Percentiles rank a stretch among this genome's conserved stretches.
phyloP scores from a whole-genome alignment of 2,888 invertebrate species.

The Leptopterna dolabrata region DNA sequence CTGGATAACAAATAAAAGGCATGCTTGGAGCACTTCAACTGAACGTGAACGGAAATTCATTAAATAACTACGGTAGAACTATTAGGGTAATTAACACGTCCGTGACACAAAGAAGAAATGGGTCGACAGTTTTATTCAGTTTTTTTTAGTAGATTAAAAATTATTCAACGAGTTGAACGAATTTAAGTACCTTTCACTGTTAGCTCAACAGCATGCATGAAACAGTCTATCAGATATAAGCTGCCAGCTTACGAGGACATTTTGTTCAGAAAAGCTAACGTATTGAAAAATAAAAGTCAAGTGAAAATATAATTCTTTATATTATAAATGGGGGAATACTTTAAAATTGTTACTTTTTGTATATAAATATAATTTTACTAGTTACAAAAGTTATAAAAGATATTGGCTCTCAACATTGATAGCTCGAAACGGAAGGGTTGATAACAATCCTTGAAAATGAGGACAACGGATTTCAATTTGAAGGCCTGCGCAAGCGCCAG shows the following conservation, averaged over 20 bases:
- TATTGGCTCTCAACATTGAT: not conserved
- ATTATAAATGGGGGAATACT: not conserved
- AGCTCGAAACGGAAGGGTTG: not conserved
- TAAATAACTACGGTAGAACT: not conserved
- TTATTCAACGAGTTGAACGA: not conserved
- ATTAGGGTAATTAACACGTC: not conserved
- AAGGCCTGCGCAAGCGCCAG: not conserved
- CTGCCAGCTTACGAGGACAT: not conserved
- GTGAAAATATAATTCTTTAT: not conserved
- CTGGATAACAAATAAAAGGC: constrained; percentile 37
- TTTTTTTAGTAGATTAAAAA: not conserved
- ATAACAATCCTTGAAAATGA: not conserved
- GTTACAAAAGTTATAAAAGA: constrained; percentile 9
- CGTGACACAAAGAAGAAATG: not conserved
- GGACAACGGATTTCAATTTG: not conserved
- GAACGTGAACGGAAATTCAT: not conserved
- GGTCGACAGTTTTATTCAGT: not conserved
- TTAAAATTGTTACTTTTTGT: not conserved
- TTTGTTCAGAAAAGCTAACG: not conserved
- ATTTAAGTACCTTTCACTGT: constrained; percentile 25
- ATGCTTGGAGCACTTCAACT: not conserved
- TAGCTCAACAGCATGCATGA: not conserved
- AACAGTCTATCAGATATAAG: constrained; percentile 3
- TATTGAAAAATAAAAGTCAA: not conserved
- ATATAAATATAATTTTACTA: constrained; percentile 16